Conservation (phyloP, 2,888 invertebrate species). For the Scaptomyza cyrtandrae region DNA sequence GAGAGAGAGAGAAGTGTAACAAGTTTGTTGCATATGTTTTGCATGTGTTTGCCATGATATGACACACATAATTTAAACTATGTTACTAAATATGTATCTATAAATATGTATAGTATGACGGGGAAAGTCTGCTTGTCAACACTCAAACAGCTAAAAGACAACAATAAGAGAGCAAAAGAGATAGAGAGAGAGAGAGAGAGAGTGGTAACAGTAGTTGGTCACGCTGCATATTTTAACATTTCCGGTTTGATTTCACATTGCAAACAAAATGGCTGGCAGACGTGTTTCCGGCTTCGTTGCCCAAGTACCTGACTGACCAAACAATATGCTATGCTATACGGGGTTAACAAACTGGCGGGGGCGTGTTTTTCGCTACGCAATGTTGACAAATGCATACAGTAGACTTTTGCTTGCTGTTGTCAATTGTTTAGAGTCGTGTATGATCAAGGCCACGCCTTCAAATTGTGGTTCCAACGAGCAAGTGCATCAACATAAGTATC, state of each 20-base stretch:
- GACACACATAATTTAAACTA: slow-evolving; percentile 26
- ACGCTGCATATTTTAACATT: slow-evolving; percentile 75
- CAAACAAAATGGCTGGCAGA: slow-evolving; percentile 79
- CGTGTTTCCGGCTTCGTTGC: slow-evolving; percentile 67
- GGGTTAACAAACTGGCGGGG: not conserved
- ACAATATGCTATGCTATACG: slow-evolving; percentile 12
- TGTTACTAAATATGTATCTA: slow-evolving; percentile 23
- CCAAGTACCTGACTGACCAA: slow-evolving; percentile 56
- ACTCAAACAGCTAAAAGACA: slow-evolving; percentile 22
- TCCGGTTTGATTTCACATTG: slow-evolving; percentile 79
- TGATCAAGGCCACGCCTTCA: slow-evolving; percentile 23
- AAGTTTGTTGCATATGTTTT: slow-evolving; percentile 49
- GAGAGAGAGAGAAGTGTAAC: slow-evolving; percentile 19
- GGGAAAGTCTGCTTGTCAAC: slow-evolving; percentile 64
- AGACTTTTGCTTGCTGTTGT: slow-evolving; percentile 1
- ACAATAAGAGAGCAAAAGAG: slow-evolving; percentile 10
- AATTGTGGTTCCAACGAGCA: not conserved
- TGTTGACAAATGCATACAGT: slow-evolving; percentile 36
- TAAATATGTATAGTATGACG: slow-evolving; percentile 26
- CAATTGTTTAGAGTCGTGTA: slow-evolving; percentile 56
- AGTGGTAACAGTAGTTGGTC: slow-evolving; percentile 38
- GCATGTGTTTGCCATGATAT: slow-evolving; percentile 31
- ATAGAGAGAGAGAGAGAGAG: slow-evolving; percentile 2
- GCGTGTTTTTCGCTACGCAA: slow-evolving; percentile 10
- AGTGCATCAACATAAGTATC: slow-evolving; percentile 20